Percentiles rank a stretch among this genome's conserved stretches.
phyloP scores from a whole-genome alignment of 2,797 vertebrate genomes.

The Silurus aristotelis region DNA sequence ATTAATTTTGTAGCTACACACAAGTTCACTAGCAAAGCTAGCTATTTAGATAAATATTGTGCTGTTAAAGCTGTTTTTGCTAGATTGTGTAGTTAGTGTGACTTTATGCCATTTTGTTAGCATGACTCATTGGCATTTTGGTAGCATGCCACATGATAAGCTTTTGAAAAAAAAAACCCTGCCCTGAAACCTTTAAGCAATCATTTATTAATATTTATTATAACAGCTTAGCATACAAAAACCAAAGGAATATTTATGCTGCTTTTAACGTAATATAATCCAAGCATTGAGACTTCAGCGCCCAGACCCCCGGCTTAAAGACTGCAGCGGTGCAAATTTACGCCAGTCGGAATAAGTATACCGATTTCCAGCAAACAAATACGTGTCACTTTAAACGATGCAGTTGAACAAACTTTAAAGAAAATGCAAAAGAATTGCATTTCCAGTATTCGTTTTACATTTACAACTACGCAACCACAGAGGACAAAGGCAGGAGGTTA shows the following conservation, averaged over 20 bases:
- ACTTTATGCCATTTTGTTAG: background rate
- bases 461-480: slow-evolving; percentile 4
- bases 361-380: background rate
- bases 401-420: background rate
- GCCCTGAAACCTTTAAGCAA: background rate
- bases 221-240: background rate
- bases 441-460: background rate
- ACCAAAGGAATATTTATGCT: background rate
- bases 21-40: background rate
- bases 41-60: background rate
- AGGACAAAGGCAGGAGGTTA: background rate
- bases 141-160: background rate
- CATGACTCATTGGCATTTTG: background rate
- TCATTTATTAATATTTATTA: background rate
- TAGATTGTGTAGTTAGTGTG: background rate
- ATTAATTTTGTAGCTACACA: background rate
- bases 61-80: background rate
- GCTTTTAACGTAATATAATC: background rate
- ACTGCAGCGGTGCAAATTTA: slow-evolving; percentile 64
- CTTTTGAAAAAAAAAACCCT: background rate
- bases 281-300: slow-evolving; percentile 61
- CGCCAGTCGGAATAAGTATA: slow-evolving; percentile 35
- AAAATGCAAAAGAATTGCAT: slow-evolving; percentile 15
- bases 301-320: slow-evolving; percentile 62
- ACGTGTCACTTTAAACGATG: too few relatives aligned